Base-by-base conservation (phyloP, 2,888 invertebrate species). In the Nomada ruficornis region DNA sequence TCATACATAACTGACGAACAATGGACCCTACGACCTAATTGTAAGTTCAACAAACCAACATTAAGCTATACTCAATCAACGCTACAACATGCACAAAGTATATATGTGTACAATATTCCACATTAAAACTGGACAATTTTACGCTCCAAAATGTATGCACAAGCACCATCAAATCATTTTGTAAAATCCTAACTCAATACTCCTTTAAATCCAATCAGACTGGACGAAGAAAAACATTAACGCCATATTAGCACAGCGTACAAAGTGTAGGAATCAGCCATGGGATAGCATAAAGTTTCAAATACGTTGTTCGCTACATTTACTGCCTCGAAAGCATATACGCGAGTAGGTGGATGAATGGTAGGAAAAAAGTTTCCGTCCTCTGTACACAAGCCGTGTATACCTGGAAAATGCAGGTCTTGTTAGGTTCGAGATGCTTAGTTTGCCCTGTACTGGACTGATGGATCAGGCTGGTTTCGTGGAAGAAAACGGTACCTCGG, bases 401-500 rank as follows among this genome's bases (percentile, higher is more conserved):
- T 81, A 79, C 60, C 52, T 63, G 76, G 86, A 82, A 86, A 86
- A 77, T 80, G 67, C 75, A 18, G 68, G 73, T 77, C 77, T 60
- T 15, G 57, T 68, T 57, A 76, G 20, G 52, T 55, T 36, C 55
- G 50, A 76, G 70, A 7, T 36, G 36, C 36, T 68, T 52, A 57
- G 69, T 75, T 60, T 55, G 55, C 47, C 15, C 57, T 44, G 52
- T 36, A 69, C 70, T 7, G 42, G 73, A 55, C 83, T 76, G 69
- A 76, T 60, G 80, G 75, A 82, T 83, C 68, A 72, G 60, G 77
- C 68, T 50, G 76, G 78, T 78, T 88, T 88, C 88, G 78, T 78
- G 42, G 88, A 88, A 88, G 86, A 70, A 86, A 88, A 88, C 88
- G 88, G 88, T 88, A 88, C 88, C 77, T 81, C 55, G 69, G 88